Evolutionary conservation across 2,888 invertebrate species (phyloP), one percentile per base, ranked within the genome.

Genomic region (Heliconius ethilla): DNA sequence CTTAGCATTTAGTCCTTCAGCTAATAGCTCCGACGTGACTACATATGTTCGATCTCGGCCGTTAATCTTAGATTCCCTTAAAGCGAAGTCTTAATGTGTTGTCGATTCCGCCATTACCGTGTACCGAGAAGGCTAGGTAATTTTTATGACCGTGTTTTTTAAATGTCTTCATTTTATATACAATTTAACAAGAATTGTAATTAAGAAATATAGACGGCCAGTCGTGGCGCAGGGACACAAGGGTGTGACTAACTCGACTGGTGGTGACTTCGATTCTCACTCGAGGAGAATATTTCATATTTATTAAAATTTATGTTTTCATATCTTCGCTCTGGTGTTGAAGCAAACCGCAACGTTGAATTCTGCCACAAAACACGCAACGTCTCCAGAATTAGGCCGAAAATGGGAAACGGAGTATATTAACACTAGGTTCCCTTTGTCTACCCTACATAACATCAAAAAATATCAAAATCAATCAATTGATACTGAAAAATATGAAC

Each of bases 21-120:
- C 88, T 92, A 90, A 93, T 92, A 91, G 92, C 87, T 82, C 81
- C 86, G 86, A 92, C 94, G 93, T 93, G 93, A 92, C 91, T 90
- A 81, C 83, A 89, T 89, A 88, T 89, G 88, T 86, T 87, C 84
- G 82, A 92, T 92, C 91, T 88, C 85, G 84, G 75, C 69, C 75
- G 80, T 78, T 80, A 78, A 81, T 81, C 81, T 81, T 70, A 77
- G 75, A 78, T 81, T 62, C 75, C 69, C 70, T 75, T 78, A 59
- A 78, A 76, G 67, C 72, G 62, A 76, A 79, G 76, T 73, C 76
- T 87, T 89, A 90, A 91, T 90, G 89, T 89, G 86, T 79, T 79
- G 77, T 77, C 75, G 70, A 78, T 70, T 40, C 75, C 33, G 63
- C 75, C 62, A 65, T 73, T 77, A 67, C 55, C 73, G 27, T 62